Conservation (phyloP, 1,140 invertebrate species). For the Apis florea region DNA sequence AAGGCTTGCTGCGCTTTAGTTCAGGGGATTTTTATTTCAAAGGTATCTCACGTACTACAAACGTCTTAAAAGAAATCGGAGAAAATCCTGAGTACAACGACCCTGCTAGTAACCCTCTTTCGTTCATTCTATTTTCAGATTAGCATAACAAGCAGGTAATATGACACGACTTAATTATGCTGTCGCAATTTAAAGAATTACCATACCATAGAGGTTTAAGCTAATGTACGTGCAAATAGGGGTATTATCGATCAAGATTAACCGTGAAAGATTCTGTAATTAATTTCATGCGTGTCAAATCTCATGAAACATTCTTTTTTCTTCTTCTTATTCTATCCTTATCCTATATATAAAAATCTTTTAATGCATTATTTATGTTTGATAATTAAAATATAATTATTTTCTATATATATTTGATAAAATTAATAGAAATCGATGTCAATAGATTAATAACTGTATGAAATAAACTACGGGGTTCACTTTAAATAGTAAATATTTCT, state of each 20-base stretch:
- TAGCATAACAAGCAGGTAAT: conserved; percentile 26
- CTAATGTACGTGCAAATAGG: background rate
- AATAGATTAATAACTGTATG: background rate
- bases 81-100: conserved; percentile 8
- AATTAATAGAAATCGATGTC: background rate
- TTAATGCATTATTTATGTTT: background rate
- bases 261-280: background rate
- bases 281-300: background rate
- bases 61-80: conserved; percentile 14
- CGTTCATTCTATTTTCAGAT: conserved; percentile 37
- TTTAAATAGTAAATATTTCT: background rate
- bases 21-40: conserved; percentile 28
- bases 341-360: too few species aligned
- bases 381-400: background rate
- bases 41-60: conserved; percentile 15
- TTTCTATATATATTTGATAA: background rate
- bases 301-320: too few species aligned
- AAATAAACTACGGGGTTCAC: background rate
- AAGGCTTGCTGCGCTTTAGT: background rate
- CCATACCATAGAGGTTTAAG: conserved; percentile 1
- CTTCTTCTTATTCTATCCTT: too few species aligned
- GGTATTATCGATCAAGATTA: conserved; percentile 6
- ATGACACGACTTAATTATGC: conserved; percentile 31
- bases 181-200: conserved; percentile 27
- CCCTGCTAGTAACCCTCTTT: conserved; percentile 7